Evolutionary conservation across 2,113 vertebrate species (phyloP).

Genomic region (Boleophthalmus pectinirostris): DNA sequence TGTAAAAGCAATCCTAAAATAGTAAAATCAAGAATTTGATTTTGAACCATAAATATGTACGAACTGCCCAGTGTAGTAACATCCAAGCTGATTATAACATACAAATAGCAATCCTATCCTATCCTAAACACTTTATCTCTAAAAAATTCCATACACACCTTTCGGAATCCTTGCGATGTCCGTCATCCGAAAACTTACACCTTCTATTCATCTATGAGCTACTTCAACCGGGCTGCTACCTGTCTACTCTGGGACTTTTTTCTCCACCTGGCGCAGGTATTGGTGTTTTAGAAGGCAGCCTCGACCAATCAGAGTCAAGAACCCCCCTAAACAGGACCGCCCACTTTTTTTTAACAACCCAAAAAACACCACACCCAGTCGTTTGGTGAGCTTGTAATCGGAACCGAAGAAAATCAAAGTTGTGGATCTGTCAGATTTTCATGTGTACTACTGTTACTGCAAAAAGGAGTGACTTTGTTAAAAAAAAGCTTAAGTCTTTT

Average conservation of each 20-base stretch:
- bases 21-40: not conserved
- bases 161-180: slow-evolving; percentile 12
- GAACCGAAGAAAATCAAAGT: slow-evolving; percentile 12
- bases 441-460: too few relatives aligned
- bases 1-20: not conserved
- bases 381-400: slow-evolving; percentile 29
- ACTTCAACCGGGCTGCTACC: slow-evolving; percentile 36
- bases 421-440: slow-evolving; percentile 9
- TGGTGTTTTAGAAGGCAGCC: slow-evolving; percentile 62
- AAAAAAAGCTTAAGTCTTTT: too few relatives aligned
- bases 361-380: slow-evolving; percentile 73
- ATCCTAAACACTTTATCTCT: slow-evolving; percentile 28
- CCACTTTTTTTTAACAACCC: slow-evolving; percentile 35
- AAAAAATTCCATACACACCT: slow-evolving; percentile 53
- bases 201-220: slow-evolving; percentile 1
- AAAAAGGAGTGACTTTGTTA: too few relatives aligned
- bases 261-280: slow-evolving; percentile 77
- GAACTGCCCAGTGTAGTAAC: not conserved
- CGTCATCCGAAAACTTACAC: not conserved
- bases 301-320: slow-evolving; percentile 66
- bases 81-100: not conserved
- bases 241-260: slow-evolving; percentile 68
- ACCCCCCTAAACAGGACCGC: slow-evolving; percentile 52
- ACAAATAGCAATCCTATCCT: not conserved
- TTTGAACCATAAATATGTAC: not conserved